Base-by-base conservation (phyloP, 92 coral and sea anemone species). In the Isaurus tuberculatus region DNA sequence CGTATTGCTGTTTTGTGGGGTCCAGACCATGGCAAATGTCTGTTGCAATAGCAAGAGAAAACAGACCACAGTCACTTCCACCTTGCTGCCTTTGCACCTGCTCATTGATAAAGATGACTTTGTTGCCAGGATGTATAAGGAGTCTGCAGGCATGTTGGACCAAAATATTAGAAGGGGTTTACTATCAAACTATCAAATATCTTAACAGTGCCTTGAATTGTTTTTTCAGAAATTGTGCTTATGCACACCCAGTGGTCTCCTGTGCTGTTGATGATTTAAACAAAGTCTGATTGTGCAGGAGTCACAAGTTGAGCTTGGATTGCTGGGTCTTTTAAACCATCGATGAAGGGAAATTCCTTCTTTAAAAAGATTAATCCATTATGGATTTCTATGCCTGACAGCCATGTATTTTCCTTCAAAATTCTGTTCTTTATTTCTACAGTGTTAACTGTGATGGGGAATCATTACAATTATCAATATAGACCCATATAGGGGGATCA, bases 231-330 rank as follows among this genome's bases (percentile, higher is more conserved):
- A 20, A 72, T 48, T 4, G 86, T 81, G 46, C 75, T 60, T 27
- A 81, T n/a, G 65, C 90, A 87, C 72, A 87, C 90, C 91, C 86
- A 44, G 51, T 44, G 51, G 51, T 86, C 88, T 86, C 91, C 5
- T 26, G 67, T 43, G 44, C 67, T 77, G 57, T 77, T 77, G 40
- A 77, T 27, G 0, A 51, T 51, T 49, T 77, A 69, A 8, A 77
- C 40, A 30, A 77, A 77, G 23, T 36, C 69, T 44, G 51, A 44
- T 8, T 44, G 4, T 8, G 51, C 51, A 44, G 51, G 51, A 44
- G 51, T 44, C 51, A 44, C 28, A 40, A 73, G 51, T 73, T 73
- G 32, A 73, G 9, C 80, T 46, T 19, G 28, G 27, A 29, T 29
- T 42, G 64, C 51, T 46, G 80, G 80, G 29, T 73, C 80, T 44